These are phyloP conservation scores for Cepaea nemoralis DNA, from an alignment of 1,140 invertebrate species.

Conservation along the genomic window DNA sequence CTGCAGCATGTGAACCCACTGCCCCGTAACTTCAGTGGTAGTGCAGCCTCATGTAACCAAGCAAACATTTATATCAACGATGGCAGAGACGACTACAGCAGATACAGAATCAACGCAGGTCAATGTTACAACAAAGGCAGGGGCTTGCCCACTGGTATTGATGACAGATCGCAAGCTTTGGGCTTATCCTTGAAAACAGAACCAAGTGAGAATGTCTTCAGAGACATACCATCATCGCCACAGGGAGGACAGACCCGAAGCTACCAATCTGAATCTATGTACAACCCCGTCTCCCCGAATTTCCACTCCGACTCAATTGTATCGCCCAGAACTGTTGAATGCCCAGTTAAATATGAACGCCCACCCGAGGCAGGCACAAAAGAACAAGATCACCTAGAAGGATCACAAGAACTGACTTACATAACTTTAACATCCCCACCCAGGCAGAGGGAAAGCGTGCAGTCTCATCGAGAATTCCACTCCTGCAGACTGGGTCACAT, in stretches of 20 bases:
- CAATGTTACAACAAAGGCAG: neutral
- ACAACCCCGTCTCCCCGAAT: neutral
- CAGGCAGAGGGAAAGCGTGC: neutral
- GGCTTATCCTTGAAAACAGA: conserved; percentile 2
- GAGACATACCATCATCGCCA: neutral
- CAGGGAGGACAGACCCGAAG: neutral
- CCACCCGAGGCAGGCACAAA: neutral
- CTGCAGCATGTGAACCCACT: neutral
- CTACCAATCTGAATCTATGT: neutral
- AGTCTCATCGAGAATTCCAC: conserved; percentile 1
- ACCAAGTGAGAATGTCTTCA: neutral
- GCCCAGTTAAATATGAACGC: neutral
- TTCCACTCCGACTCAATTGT: neutral
- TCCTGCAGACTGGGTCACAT: conserved; percentile 20
- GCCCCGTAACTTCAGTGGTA: neutral
- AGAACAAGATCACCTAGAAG: neutral
- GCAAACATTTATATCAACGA: neutral
- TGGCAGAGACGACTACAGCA: neutral
- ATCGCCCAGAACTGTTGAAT: neutral
- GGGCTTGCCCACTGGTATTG: neutral
- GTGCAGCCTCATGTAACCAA: neutral
- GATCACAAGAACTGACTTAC: conserved; percentile 13
- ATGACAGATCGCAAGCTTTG: neutral
- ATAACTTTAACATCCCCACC: conserved; percentile 22
- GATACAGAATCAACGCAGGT: neutral